phyloP scores from a whole-genome alignment of 2,888 invertebrate species.

The Ophion costatus region DNA sequence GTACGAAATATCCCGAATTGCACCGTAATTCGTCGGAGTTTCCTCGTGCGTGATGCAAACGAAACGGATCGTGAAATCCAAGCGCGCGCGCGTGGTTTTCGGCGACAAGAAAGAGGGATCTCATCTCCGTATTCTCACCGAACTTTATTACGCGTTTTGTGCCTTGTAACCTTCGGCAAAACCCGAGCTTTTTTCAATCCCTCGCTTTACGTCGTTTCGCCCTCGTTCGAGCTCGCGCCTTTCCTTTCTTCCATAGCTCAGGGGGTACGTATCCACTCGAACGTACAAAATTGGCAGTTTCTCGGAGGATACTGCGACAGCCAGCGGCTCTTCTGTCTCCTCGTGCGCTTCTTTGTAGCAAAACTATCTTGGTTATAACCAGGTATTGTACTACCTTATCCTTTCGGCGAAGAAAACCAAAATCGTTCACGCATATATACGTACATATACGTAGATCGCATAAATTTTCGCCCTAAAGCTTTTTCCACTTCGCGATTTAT shows the following conservation, averaged over 20 bases:
- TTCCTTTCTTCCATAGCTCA: background rate
- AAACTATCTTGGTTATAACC: constrained; percentile 19
- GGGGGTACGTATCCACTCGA: constrained; percentile 27
- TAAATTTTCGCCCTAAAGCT: constrained; percentile 50
- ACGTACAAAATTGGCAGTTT: constrained; percentile 62
- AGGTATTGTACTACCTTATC: constrained; percentile 23
- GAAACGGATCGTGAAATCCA: constrained; percentile 69
- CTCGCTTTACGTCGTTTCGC: constrained; percentile 24
- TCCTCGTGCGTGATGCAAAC: constrained; percentile 65
- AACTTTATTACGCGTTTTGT: constrained; percentile 59
- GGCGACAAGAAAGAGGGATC: constrained; percentile 15
- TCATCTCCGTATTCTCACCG: constrained; percentile 21
- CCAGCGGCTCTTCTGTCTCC: constrained; percentile 49
- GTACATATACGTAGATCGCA: constrained; percentile 32
- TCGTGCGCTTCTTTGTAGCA: constrained; percentile 30
- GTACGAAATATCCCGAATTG: constrained; percentile 20
- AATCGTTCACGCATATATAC: constrained; percentile 34
- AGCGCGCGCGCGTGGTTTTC: constrained; percentile 42
- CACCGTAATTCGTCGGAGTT: constrained; percentile 55
- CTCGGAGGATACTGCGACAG: constrained; percentile 46
- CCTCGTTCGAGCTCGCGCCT: background rate
- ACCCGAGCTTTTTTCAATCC: constrained; percentile 47
- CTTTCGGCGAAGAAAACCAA: constrained; percentile 23
- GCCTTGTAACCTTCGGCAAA: constrained; percentile 61
- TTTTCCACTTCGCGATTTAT: constrained; percentile 35